Evolutionary conservation across 2,888 invertebrate species (phyloP).

Genomic region (Nephrocerus scutellatus): DNA sequence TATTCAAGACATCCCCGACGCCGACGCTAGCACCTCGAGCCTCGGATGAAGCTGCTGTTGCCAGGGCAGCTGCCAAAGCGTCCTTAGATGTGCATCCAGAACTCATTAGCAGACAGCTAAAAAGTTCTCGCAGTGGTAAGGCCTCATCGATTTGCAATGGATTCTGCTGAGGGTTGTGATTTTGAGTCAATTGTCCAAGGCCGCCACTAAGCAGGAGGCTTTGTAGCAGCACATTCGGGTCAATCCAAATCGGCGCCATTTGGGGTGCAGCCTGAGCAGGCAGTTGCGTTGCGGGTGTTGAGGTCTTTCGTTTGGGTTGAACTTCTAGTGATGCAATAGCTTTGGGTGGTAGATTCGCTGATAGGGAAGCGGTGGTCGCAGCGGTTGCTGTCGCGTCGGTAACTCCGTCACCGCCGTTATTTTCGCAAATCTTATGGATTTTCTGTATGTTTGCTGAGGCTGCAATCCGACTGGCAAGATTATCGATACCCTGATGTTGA

Average conservation of each 20-base stretch:
- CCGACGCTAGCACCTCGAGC: slow-evolving; percentile 17
- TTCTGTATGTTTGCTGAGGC: slow-evolving; percentile 25
- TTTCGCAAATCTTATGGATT: slow-evolving; percentile 34
- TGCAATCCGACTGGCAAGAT: slow-evolving; percentile 29
- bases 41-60: slow-evolving; percentile 21
- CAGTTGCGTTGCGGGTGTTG: slow-evolving; percentile 30
- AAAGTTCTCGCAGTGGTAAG: slow-evolving; percentile 36
- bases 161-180: slow-evolving; percentile 24
- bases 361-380: slow-evolving; percentile 7
- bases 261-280: slow-evolving; percentile 29
- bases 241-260: slow-evolving; percentile 31
- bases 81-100: slow-evolving; percentile 30
- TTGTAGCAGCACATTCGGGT: slow-evolving; percentile 38
- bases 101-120: slow-evolving; percentile 38
- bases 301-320: slow-evolving; percentile 13
- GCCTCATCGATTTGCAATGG: slow-evolving; percentile 31
- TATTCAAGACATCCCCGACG: slow-evolving; percentile 30
- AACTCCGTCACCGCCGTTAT: slow-evolving; percentile 32
- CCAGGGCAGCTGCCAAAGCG: slow-evolving; percentile 19
- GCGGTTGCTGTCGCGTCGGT: slow-evolving; percentile 21
- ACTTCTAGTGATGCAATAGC: slow-evolving; percentile 1
- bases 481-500: slow-evolving; percentile 21
- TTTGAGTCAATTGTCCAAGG: slow-evolving; percentile 23
- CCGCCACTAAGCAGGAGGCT: slow-evolving; percentile 40
- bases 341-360: slow-evolving; percentile 7